Percentiles rank a stretch among this genome's conserved stretches.
phyloP scores from a whole-genome alignment of 1,140 invertebrate genomes.

The Tribolium madens region DNA sequence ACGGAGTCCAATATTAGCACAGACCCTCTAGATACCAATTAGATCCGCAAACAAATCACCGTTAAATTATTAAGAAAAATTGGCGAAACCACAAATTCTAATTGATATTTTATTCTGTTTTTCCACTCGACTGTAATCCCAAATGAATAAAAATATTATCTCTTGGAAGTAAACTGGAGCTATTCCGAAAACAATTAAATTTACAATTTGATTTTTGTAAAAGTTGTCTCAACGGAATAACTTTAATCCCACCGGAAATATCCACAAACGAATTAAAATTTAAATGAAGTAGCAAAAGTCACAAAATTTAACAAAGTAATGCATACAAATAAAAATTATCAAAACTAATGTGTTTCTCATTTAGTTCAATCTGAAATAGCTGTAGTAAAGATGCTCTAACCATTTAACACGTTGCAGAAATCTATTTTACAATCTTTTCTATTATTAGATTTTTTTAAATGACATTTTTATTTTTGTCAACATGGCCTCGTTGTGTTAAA shows the following conservation, averaged over 20 bases:
- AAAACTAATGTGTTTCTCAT: too few species aligned
- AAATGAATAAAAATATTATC: not conserved
- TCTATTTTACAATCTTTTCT: not conserved
- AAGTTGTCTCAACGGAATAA: not conserved
- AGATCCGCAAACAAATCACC: conserved; percentile 6
- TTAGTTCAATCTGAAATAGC: not conserved
- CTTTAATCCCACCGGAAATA: not conserved
- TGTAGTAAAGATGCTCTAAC: not conserved
- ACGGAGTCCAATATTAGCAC: not conserved
- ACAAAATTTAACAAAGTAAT: not conserved
- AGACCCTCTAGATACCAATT: conserved; percentile 4
- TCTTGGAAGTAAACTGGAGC: not conserved
- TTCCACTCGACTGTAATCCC: too few species aligned
- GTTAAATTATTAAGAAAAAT: too few species aligned
- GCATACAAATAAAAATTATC: too few species aligned
- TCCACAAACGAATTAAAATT: not conserved
- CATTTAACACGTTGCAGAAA: not conserved
- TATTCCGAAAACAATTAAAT: not conserved
- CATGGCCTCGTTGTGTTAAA: conserved; percentile 3
- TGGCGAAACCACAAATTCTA: too few species aligned
- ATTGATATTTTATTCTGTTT: too few species aligned
- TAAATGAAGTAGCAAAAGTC: not conserved
- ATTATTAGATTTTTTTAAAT: not conserved
- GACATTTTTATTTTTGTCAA: conserved; percentile 26
- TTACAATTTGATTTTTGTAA: not conserved